phyloP scores from a whole-genome alignment of 2,113 vertebrate species.

The Plestiodon gilberti region DNA sequence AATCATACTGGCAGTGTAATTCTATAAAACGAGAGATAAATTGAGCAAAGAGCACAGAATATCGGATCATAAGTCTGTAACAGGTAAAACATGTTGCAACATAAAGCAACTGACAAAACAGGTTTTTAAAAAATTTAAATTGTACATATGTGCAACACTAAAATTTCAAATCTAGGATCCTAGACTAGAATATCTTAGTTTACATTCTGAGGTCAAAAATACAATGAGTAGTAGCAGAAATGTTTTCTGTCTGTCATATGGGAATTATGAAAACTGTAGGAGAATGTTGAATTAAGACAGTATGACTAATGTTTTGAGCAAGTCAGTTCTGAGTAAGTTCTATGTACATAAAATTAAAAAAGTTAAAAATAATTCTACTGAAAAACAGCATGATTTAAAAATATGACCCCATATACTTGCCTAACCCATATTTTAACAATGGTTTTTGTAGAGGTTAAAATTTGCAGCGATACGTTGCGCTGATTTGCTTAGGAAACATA shows the following conservation, averaged over 20 bases:
- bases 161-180: neutral
- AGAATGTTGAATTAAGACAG: conserved; percentile 21
- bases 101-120: conserved; percentile 38
- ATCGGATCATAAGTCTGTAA: conserved; percentile 35
- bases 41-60: no score
- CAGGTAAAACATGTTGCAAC: conserved; percentile 27
- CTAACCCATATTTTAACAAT: no score
- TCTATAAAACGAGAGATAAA: conserved; percentile 10
- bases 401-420: no score
- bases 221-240: conserved; percentile 25
- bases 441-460: no score
- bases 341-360: conserved; percentile 4
- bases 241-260: conserved; percentile 18
- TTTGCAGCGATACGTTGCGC: neutral
- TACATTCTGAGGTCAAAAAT: conserved; percentile 39
- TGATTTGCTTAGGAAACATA: neutral
- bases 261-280: conserved; percentile 30
- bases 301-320: conserved; percentile 50
- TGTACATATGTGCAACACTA: conserved; percentile 32
- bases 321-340: conserved; percentile 21
- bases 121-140: neutral
- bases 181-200: conserved; percentile 12
- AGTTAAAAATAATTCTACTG: no score
- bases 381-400: no score
- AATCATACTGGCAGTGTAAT: conserved; percentile 39